Base-by-base conservation (phyloP, 2,113 vertebrate genomes). In the Salvelinus fontinalis region DNA sequence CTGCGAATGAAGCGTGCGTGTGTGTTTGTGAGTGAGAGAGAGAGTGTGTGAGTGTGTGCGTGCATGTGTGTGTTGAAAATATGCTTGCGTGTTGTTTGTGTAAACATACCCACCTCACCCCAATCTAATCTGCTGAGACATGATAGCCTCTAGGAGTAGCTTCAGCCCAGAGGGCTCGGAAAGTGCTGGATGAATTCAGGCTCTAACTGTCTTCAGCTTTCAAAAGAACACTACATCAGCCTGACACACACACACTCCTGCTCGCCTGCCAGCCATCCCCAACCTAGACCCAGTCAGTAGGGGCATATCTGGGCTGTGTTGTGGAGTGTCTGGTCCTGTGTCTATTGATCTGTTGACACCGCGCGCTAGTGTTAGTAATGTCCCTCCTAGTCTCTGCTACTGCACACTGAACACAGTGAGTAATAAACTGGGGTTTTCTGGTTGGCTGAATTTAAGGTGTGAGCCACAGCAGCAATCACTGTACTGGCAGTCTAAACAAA, bases 141-240 rank as follows among this genome's bases (percentile, higher is more conserved):
- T 67, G 62, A 71, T 68, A 76, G 39, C 34, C 72, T 71, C 76
- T 77, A 57, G 51, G 77, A 73, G 76, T 76, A 70, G 76, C 54
- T 73, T 79, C 70, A 82, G 79, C 73, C 44, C 70, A 29, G 20
- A 75, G 49, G 75, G 71, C 39, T 54, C 51, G 18, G 48, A 39
- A 59, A 79, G 79, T 49, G 66, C 77, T 39, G 80, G 81, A 75
- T 80, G 77, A 62, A 85, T 67, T 9, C 75, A 75, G 77, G 72
- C 73, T 44, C 9, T 44, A 44, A 44, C 39, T 81, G 77, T 76
- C 66, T 72, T 29, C 79, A 75, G 71, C 31, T 76, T 77, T 76
- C 67, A 0, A 2, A 27, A 1, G 22, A 48, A 26, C 65, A 16
- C 75, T 79, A 70, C 79, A 75, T 77, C 85, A 75, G 74, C 72